phyloP scores from a whole-genome alignment of 2,797 vertebrate species.

The Lophius americanus region DNA sequence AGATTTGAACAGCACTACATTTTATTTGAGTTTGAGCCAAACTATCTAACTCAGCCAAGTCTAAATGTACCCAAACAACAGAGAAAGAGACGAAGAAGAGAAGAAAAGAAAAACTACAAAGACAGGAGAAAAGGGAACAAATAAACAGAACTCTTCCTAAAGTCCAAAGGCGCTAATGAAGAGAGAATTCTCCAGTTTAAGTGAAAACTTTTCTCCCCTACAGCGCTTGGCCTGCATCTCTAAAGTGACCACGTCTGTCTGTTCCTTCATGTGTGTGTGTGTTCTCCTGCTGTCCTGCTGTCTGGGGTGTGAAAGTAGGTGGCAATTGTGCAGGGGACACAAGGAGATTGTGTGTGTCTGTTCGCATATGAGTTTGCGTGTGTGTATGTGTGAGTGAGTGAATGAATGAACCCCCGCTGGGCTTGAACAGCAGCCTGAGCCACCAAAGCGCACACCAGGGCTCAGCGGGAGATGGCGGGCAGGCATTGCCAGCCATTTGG shows the following conservation, averaged over 20 bases:
- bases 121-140: slow-evolving; percentile 64
- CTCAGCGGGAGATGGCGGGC: slow-evolving; percentile 86
- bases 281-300: slow-evolving; percentile 87
- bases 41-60: slow-evolving; percentile 70
- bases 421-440: slow-evolving; percentile 88
- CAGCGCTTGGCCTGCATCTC: slow-evolving; percentile 86
- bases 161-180: slow-evolving; percentile 84
- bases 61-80: slow-evolving; percentile 66
- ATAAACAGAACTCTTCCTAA: slow-evolving; percentile 80
- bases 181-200: slow-evolving; percentile 82
- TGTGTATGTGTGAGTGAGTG: slow-evolving; percentile 48
- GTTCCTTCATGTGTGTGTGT: slow-evolving; percentile 83
- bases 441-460: slow-evolving; percentile 86
- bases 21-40: slow-evolving; percentile 57
- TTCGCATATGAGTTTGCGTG: slow-evolving; percentile 54
- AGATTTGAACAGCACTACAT: slow-evolving; percentile 40
- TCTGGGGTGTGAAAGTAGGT: slow-evolving; percentile 89
- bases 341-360: slow-evolving; percentile 80
- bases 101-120: slow-evolving; percentile 72
- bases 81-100: slow-evolving; percentile 68
- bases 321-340: slow-evolving; percentile 82
- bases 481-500: slow-evolving; percentile 88
- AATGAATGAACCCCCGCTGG: slow-evolving; percentile 84
- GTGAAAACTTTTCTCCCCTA: slow-evolving; percentile 87
- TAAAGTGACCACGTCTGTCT: slow-evolving; percentile 89